Conservation (phyloP, 2,888 invertebrate species). For the Agonum fuliginosum region DNA sequence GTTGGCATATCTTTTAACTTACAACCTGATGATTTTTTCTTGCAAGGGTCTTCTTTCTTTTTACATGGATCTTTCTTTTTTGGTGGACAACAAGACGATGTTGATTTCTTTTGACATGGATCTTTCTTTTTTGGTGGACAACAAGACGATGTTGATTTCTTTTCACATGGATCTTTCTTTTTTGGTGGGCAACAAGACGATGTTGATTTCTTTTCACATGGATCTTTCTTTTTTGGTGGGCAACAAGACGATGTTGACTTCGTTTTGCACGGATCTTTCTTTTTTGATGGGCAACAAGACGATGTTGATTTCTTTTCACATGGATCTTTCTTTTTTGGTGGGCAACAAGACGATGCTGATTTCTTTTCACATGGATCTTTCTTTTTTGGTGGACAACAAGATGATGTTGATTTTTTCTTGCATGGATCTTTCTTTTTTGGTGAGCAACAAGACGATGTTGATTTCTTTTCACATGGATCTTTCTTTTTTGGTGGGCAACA, state of each 20-base stretch:
- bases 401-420: too few species aligned
- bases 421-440: not conserved
- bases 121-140: constrained; percentile 9
- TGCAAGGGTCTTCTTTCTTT: constrained; percentile 34
- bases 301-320: constrained; percentile 52
- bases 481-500: not conserved
- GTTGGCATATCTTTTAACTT: not conserved
- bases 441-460: not conserved
- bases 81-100: not conserved
- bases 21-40: constrained; percentile 3
- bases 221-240: constrained; percentile 6
- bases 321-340: too few species aligned
- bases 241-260: not conserved
- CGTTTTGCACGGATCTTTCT: not conserved
- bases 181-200: constrained; percentile 32
- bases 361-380: constrained; percentile 47
- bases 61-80: constrained; percentile 3
- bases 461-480: constrained; percentile 28
- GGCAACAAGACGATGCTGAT: constrained; percentile 20
- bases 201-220: not conserved
- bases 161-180: constrained; percentile 51
- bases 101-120: not conserved
- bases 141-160: not conserved
- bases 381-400: constrained; percentile 17
- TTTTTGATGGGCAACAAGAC: too few species aligned